Conservation (phyloP, 64 coral and sea anemone genomes). For the Actinia equina region DNA sequence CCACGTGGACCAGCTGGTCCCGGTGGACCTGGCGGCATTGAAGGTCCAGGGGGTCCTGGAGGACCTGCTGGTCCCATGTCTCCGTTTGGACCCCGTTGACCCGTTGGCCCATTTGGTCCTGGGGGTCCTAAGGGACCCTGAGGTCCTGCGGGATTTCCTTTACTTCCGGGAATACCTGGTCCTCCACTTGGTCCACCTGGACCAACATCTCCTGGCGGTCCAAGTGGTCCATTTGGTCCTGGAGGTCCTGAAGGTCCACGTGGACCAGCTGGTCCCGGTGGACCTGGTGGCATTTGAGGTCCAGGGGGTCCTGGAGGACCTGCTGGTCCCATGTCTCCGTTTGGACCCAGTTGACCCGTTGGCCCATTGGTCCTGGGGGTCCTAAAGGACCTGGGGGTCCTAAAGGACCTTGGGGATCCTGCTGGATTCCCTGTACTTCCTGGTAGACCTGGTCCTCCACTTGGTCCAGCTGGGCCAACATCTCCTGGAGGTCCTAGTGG, state of each 20-base stretch:
- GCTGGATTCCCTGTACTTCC: constrained; percentile 12
- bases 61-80: constrained; percentile 22
- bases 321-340: constrained; percentile 16
- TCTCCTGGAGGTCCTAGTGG: constrained; percentile 62
- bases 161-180: not conserved
- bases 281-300: constrained; percentile 50
- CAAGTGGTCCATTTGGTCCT: constrained; percentile 70
- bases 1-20: constrained; percentile 77
- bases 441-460: not conserved
- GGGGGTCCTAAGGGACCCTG: constrained; percentile 11
- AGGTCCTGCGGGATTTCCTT: constrained; percentile 25
- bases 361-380: not conserved
- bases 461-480: constrained; percentile 62
- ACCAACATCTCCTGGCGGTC: constrained; percentile 61
- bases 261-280: constrained; percentile 70
- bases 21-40: constrained; percentile 53
- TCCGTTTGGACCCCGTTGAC: not conserved
- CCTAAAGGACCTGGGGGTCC: constrained; percentile 22
- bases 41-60: constrained; percentile 46
- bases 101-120: not conserved
- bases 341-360: not conserved
- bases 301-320: constrained; percentile 47
- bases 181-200: constrained; percentile 57
- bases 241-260: constrained; percentile 87
- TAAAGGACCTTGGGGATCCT: constrained; percentile 8